These are phyloP conservation scores for Lepidothrix coronata DNA, from an alignment of 2,113 vertebrate genomes.

Conservation along the genomic window DNA sequence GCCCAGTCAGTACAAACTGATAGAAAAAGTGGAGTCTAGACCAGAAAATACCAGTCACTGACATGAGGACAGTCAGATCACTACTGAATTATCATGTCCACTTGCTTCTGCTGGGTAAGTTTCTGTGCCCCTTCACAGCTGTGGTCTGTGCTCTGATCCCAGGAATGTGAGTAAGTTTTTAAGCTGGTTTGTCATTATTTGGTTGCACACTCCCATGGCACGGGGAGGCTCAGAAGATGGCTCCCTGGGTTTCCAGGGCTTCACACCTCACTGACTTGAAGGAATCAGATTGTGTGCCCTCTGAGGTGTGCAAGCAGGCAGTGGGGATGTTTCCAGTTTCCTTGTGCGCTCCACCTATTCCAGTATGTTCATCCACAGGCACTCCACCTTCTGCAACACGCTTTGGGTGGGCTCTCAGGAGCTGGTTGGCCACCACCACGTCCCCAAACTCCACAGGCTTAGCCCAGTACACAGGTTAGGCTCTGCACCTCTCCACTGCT, in stretches of 20 bases:
- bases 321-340: background rate
- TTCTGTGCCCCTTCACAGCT: background rate
- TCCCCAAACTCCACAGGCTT: background rate
- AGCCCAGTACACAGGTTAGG: background rate
- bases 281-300: background rate
- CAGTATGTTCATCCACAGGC: background rate
- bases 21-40: background rate
- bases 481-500: background rate
- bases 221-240: background rate
- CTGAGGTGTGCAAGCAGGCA: background rate
- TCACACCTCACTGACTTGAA: background rate
- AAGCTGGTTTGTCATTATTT: rapidly evolving
- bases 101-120: background rate
- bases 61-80: background rate
- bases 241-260: background rate
- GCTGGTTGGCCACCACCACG: background rate
- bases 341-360: rapidly evolving
- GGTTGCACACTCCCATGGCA: background rate
- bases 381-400: background rate
- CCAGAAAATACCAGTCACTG: background rate
- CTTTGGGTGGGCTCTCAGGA: background rate
- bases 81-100: background rate
- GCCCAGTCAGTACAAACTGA: background rate
- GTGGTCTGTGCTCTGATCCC: background rate
- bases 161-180: background rate